Evolutionary conservation across 1,140 invertebrate species (phyloP), one percentile per base, ranked within the genome.

Genomic region (Macrosteles quadrilineatus): DNA sequence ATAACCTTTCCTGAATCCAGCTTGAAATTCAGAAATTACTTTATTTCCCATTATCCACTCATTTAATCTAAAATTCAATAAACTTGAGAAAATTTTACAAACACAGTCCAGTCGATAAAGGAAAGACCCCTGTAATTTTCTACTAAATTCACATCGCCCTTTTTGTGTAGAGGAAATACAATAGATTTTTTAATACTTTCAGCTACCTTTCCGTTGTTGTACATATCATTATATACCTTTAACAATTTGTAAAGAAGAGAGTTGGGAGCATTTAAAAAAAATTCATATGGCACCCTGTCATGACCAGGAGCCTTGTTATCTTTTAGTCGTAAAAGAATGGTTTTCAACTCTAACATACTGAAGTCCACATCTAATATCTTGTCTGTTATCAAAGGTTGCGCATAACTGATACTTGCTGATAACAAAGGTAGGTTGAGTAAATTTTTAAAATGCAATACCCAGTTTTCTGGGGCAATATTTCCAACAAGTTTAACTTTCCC

Each of bases 81-180:
- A 23, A 25, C 68, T 43, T 31, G 68, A 3, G 30, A 43, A 71
- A 2, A 71, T 43, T 31, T 71, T 71, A 4, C 40, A 19, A 23
- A 68, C 19, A 14, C 66, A 62, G 40, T 71, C 55, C 66, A 62
- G 40, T 71, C 55, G n/a, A 68, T 55, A 30, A 68, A 71, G 2
- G 70, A 68, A 4, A 71, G 50, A 11, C 70, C 70, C 43, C 70
- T 63, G 21, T 68, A 71, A 45, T 71, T 71, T 68, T 23, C 19
- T 1, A 53, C 40, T 17, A 4, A 31, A 31, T 66, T 47, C 3
- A 50, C 30, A 63, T 71, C 66, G 2, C 70, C 70, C 45, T 71
- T 71, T 29, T 71, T 68, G 29, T 40, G 55, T 19, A 68, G 19
- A 2, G 70, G 70, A 45, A 57, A 68, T 1, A 71, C 36, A 36